A percentile compares a stretch with the other conserved stretches of the same genome.
phyloP scores from a whole-genome alignment of 2,797 vertebrate genomes.

The Tragelaphus oryx region DNA sequence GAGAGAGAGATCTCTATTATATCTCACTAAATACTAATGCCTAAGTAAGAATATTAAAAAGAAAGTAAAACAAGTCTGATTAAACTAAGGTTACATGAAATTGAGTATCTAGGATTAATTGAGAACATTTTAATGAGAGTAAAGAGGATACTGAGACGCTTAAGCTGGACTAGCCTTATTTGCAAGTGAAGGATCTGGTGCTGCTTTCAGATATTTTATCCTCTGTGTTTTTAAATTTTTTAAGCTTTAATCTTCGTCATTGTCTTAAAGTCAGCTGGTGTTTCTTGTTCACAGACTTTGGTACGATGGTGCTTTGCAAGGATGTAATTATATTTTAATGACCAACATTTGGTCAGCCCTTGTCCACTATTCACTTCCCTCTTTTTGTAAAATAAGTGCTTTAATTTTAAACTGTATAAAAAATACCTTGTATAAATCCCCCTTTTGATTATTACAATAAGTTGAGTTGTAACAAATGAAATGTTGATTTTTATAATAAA shows the following conservation, averaged over 20 bases:
- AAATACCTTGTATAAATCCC: conserved; percentile 88
- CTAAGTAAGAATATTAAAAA: not conserved
- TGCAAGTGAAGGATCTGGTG: conserved; percentile 86
- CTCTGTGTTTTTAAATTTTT: conserved; percentile 70
- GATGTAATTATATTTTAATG: conserved; percentile 90
- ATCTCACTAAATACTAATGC: not conserved
- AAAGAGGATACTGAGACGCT: conserved; percentile 72
- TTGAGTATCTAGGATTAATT: conserved; percentile 20
- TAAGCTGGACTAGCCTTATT: conserved; percentile 78
- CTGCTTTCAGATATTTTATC: conserved; percentile 82
- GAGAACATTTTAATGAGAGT: conserved; percentile 23
- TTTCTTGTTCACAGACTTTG: conserved; percentile 81
- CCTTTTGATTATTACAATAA: conserved; percentile 90
- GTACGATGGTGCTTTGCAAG: conserved; percentile 90
- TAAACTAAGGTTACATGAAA: conserved; percentile 42
- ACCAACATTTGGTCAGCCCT: conserved; percentile 92
- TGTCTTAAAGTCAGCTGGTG: conserved; percentile 81
- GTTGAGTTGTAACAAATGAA: conserved; percentile 93
- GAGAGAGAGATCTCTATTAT: not conserved
- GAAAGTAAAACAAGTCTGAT: conserved; percentile 26
- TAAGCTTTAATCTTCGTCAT: conserved; percentile 89
- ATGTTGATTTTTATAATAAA: conserved; percentile 98
- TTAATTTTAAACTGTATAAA: conserved; percentile 90
- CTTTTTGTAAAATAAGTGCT: conserved; percentile 91
- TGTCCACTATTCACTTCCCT: conserved; percentile 82